These are phyloP conservation scores for Pygmarrhopalites habei DNA, from an alignment of 1,140 invertebrate species.

Conservation along the genomic window DNA sequence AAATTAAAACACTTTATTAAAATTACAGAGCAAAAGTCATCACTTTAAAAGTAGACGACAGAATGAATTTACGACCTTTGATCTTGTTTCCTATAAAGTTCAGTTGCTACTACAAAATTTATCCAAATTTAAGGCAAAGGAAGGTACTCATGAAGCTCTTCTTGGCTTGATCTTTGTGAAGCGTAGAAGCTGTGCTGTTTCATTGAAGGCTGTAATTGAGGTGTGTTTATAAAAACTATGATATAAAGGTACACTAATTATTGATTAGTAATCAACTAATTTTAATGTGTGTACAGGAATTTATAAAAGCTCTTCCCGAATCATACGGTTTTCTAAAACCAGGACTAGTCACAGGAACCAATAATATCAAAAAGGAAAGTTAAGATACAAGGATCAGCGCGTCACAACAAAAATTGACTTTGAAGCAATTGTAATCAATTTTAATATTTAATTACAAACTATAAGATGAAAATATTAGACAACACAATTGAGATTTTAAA, in stretches of 20 bases:
- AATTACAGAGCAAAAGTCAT: neutral
- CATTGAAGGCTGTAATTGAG: neutral
- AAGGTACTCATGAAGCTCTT: neutral
- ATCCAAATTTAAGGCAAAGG: neutral
- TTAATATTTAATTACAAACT: too few relatives aligned
- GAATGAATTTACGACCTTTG: neutral
- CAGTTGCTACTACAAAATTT: neutral
- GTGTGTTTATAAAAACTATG: too few relatives aligned
- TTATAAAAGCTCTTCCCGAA: too few relatives aligned
- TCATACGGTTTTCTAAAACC: neutral
- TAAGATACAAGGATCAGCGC: neutral
- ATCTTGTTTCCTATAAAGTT: neutral
- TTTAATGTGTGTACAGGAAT: too few relatives aligned
- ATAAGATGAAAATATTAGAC: too few relatives aligned
- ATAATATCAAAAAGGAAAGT: neutral
- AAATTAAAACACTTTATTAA: neutral
- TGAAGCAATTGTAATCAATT: too few relatives aligned
- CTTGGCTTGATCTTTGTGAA: slow-evolving; percentile 8
- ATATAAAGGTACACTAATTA: too few relatives aligned
- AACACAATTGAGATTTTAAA: too few relatives aligned
- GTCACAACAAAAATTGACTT: neutral
- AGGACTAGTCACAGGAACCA: slow-evolving; percentile 2
- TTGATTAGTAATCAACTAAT: too few relatives aligned
- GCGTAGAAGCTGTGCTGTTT: neutral
- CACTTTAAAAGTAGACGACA: neutral